Conservation (phyloP, 1,140 invertebrate species). For the Halesus radiatus region DNA sequence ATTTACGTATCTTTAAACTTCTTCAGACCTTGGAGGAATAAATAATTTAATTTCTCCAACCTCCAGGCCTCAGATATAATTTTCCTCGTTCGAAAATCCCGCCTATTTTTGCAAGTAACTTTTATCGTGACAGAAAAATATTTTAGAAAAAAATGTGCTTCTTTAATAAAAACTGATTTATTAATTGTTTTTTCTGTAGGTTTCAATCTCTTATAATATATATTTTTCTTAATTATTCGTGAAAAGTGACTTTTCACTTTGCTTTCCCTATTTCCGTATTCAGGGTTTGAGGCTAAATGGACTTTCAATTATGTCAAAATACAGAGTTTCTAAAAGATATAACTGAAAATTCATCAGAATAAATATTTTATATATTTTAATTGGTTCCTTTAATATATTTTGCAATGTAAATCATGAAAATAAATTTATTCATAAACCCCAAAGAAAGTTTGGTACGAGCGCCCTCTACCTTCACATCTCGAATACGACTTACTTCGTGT, state of each 20-base stretch:
- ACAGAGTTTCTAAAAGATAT: too few relatives aligned
- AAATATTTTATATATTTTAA: background rate
- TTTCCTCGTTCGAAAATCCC: too few relatives aligned
- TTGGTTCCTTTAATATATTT: background rate
- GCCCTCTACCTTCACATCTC: slow-evolving; percentile 1
- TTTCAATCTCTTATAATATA: too few relatives aligned
- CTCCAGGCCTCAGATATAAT: too few relatives aligned
- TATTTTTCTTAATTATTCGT: background rate
- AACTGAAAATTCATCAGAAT: background rate
- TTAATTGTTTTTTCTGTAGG: too few relatives aligned
- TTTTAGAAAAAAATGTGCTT: too few relatives aligned
- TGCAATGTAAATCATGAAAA: background rate
- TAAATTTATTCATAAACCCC: slow-evolving; percentile 8
- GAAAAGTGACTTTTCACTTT: background rate
- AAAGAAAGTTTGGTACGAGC: background rate
- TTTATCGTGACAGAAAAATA: too few relatives aligned
- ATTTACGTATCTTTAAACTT: too few relatives aligned
- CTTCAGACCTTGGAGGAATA: too few relatives aligned
- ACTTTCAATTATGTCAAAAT: background rate
- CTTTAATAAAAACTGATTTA: too few relatives aligned
- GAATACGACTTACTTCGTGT: slow-evolving; percentile 1
- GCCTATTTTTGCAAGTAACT: too few relatives aligned
- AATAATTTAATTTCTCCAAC: too few relatives aligned
- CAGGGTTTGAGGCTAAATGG: background rate
- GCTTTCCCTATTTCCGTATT: slow-evolving; percentile 11